Percentiles rank a stretch among this genome's conserved stretches.
These are phyloP conservation scores for Acrocephalus kingi DNA, from an alignment of 2,113 vertebrate species.

Conservation along the genomic window DNA sequence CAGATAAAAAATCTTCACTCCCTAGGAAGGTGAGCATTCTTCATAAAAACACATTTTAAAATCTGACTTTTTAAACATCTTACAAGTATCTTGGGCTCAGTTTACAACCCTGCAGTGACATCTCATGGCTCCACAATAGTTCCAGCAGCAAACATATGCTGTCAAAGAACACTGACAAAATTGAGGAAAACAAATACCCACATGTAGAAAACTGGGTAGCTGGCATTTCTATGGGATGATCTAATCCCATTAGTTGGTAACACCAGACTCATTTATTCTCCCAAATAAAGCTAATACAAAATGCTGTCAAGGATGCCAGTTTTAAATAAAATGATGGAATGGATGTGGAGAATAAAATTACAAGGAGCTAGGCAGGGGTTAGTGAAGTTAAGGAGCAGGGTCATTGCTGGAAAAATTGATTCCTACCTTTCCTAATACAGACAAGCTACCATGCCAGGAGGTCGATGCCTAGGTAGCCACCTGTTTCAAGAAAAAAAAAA, in stretches of 20 bases:
- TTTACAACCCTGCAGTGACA: background rate
- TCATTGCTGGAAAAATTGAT: background rate
- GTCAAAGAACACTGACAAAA: background rate
- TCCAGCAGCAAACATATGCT: background rate
- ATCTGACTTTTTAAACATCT: background rate
- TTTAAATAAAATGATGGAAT: background rate
- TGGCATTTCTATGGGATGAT: background rate
- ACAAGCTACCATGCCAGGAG: background rate
- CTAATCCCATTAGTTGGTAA: background rate
- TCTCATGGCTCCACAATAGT: background rate
- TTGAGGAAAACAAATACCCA: background rate
- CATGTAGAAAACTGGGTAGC: background rate
- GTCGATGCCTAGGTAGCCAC: background rate
- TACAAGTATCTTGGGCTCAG: background rate
- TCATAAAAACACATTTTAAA: background rate
- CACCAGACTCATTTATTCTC: background rate
- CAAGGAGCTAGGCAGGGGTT: background rate
- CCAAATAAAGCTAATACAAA: background rate
- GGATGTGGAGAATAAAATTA: background rate
- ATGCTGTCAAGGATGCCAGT: background rate
- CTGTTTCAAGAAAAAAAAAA: background rate
- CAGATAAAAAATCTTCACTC: background rate
- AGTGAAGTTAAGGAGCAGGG: background rate
- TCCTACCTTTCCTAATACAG: background rate
- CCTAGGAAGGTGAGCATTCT: background rate